Base-by-base conservation (phyloP, 37 sponge, comb jelly and placozoan genomes). In the Diacarnus erythraeanus region DNA sequence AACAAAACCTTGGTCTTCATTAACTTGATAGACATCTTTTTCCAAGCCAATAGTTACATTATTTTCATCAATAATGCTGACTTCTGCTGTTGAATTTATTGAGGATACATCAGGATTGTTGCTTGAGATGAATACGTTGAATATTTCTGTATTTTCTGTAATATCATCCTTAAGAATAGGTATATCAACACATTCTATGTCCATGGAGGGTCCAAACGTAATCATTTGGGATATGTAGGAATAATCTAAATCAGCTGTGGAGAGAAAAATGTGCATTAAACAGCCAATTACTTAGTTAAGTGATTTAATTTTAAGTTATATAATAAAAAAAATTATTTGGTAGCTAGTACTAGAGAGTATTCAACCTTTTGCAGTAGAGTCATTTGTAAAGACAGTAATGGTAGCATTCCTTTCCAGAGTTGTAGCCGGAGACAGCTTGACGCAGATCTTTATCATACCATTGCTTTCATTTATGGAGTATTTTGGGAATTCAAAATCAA, bases 31-130 rank as follows among this genome's bases (percentile, higher is more conserved):
- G 1, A 20, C 33, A 1, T 51, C 58, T 4, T 36, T 44, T 15
- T 57, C 57, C 23, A 74, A 74, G 2, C 75, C 75, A 74, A 74
- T 74, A 25, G 75, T 74, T 25, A 74, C 58, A 43, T 12, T 47
- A 47, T 47, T 12, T 6, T 47, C 51, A 47, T 47, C 51, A 47
- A 12, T 47, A 47, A 47, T 47, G 51, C 10, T 47, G 51, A 47
- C 51, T 15, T 12, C 12, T 47, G 51, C 12, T 12, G 51, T 15
- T 47, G 51, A 12, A 47, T 6, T 15, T 47, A 12, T 15, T 12
- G 12, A 47, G 6, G 6, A 15, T 6, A 47, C 51, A 47, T 47
- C 51, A 15, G 51, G 51, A 47, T 47, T 12, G 12, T 47, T 12
- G 51, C 51, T 47, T 47, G 51, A 47, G 51, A 47, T 47, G 12